Conservation (phyloP, 2,888 invertebrate genomes). For the Incurvaria masculella region DNA sequence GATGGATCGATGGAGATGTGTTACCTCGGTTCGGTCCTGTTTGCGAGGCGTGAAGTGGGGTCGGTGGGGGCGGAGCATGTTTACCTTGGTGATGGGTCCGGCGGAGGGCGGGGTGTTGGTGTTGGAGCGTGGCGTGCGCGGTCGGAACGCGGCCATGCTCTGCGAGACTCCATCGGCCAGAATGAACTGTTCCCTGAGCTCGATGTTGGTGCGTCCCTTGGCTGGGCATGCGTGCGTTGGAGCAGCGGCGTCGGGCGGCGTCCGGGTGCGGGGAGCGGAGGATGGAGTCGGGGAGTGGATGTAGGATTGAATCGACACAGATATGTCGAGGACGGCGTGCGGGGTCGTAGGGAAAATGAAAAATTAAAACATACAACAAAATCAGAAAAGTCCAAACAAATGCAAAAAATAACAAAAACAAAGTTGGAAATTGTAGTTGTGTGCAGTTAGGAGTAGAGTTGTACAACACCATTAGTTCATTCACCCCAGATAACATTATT, state of each 20-base stretch:
- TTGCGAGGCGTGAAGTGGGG: background rate
- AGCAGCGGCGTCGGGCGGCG: conserved; percentile 15
- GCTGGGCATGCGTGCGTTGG: conserved; percentile 67
- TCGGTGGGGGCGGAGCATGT: conserved; percentile 15
- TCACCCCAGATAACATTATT: conserved; percentile 37
- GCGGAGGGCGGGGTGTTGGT: conserved; percentile 63
- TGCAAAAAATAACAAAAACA: conserved; percentile 44
- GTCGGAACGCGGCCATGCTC: conserved; percentile 98
- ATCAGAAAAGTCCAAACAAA: conserved; percentile 20
- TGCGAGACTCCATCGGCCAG: conserved; percentile 98
- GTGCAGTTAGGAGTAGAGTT: conserved; percentile 51
- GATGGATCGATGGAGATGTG: too few species aligned
- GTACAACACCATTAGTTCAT: conserved; percentile 47
- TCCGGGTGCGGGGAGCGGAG: conserved; percentile 30
- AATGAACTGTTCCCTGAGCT: conserved; percentile 98
- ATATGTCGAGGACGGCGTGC: conserved; percentile 48
- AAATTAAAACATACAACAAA: conserved; percentile 54
- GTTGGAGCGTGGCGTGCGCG: conserved; percentile 86
- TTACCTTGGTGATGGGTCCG: conserved; percentile 97
- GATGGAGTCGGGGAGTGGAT: conserved; percentile 43
- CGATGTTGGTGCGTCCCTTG: conserved; percentile 99
- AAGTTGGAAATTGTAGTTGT: conserved; percentile 27
- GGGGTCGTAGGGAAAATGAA: conserved; percentile 41
- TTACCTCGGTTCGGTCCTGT: too few species aligned
- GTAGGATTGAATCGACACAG: conserved; percentile 39